Evolutionary conservation across 2,888 invertebrate genomes (phyloP).

Genomic region (Athalia circularis): DNA sequence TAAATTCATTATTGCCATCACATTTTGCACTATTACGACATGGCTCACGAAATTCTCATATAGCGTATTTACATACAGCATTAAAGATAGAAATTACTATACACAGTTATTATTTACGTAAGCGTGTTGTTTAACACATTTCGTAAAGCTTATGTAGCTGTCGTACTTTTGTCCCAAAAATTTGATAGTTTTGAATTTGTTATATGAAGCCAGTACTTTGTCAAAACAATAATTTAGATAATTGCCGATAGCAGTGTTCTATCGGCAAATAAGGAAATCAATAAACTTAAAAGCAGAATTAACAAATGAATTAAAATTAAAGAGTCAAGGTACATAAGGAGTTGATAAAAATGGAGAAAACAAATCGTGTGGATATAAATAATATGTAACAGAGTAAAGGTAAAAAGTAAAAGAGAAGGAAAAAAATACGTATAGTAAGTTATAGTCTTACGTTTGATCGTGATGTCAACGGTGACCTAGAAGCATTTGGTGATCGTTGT

Average conservation of each 20-base stretch:
- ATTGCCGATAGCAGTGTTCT: not conserved
- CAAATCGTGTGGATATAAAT: not conserved
- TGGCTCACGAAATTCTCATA: too few species aligned
- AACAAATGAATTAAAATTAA: not conserved
- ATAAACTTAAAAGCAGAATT: not conserved
- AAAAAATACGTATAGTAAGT: not conserved
- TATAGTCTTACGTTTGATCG: constrained; percentile 46
- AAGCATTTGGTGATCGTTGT: constrained; percentile 41
- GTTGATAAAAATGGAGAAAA: not conserved
- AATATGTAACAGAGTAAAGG: not conserved
- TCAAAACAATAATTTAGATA: too few species aligned
- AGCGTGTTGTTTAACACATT: too few species aligned
- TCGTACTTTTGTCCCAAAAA: too few species aligned
- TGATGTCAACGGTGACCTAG: constrained; percentile 39
- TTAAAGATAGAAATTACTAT: too few species aligned
- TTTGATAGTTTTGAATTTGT: too few species aligned
- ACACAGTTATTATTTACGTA: too few species aligned
- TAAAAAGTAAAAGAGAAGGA: not conserved
- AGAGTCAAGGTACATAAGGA: not conserved
- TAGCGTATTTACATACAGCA: too few species aligned
- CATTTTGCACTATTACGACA: not conserved
- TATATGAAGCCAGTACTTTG: too few species aligned
- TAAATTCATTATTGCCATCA: not conserved
- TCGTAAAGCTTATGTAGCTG: too few species aligned
- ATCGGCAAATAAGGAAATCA: not conserved